A percentile compares a stretch with the other conserved stretches of the same genome.
These are phyloP conservation scores for Drosophila eohydei DNA, from an alignment of 2,888 invertebrate species.

Conservation along the genomic window DNA sequence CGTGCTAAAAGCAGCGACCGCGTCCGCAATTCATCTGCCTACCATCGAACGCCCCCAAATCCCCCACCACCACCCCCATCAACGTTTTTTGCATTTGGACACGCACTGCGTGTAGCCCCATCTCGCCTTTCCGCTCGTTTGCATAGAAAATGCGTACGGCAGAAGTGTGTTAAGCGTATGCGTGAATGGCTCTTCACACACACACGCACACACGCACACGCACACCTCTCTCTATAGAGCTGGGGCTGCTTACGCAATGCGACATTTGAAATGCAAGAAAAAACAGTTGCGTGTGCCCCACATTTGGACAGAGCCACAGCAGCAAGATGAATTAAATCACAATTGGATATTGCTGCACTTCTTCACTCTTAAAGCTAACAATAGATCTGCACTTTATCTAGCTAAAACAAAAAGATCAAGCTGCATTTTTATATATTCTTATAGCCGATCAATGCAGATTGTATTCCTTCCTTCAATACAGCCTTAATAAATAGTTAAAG, in stretches of 20 bases:
- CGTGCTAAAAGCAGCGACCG: slow-evolving; percentile 71
- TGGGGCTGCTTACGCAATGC: slow-evolving; percentile 49
- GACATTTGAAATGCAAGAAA: slow-evolving; percentile 23
- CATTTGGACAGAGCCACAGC: background rate
- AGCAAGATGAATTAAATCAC: background rate
- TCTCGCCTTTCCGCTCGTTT: slow-evolving; percentile 19
- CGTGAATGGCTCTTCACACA: slow-evolving; percentile 19
- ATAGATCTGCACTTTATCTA: background rate
- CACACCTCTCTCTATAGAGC: background rate
- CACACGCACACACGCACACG: background rate
- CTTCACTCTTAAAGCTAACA: background rate
- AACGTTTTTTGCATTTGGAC: slow-evolving; percentile 51
- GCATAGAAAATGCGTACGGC: slow-evolving; percentile 67
- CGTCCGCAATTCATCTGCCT: slow-evolving; percentile 35
- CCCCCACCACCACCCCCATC: background rate
- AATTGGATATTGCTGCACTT: background rate
- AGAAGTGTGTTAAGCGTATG: slow-evolving; percentile 75
- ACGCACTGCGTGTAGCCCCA: slow-evolving; percentile 54
- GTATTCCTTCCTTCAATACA: too few relatives aligned
- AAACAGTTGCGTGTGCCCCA: slow-evolving; percentile 14
- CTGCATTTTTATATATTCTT: too few relatives aligned
- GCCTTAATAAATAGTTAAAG: too few relatives aligned
- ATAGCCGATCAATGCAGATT: background rate
- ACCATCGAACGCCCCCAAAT: background rate
- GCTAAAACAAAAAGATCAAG: background rate